These are phyloP conservation scores for Mustela nigripes DNA, from an alignment of 2,113 vertebrate species.

Conservation along the genomic window DNA sequence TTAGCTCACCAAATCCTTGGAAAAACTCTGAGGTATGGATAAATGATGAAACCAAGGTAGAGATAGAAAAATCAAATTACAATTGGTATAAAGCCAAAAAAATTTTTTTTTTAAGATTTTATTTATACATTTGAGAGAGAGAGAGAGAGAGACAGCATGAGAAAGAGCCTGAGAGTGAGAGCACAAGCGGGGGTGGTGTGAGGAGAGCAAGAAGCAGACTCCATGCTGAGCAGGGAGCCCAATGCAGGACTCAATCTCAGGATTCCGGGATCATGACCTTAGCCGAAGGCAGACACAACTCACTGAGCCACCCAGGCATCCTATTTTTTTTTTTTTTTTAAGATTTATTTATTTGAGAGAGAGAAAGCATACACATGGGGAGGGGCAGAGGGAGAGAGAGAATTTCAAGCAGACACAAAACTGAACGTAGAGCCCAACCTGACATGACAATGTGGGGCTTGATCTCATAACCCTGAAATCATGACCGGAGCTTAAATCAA, in stretches of 20 bases:
- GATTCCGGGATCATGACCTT: too few relatives aligned
- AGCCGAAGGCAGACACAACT: too few relatives aligned
- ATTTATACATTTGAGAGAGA: neutral
- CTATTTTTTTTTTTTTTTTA: neutral
- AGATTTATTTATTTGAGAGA: neutral
- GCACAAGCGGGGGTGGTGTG: too few relatives aligned
- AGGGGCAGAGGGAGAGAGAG: neutral
- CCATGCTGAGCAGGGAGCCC: neutral
- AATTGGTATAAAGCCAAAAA: neutral
- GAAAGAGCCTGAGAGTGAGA: too few relatives aligned
- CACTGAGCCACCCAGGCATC: too few relatives aligned
- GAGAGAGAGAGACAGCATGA: neutral
- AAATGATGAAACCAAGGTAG: neutral
- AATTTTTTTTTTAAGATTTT: neutral
- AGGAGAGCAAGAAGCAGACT: neutral
- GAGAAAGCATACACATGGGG: neutral
- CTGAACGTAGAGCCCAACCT: neutral
- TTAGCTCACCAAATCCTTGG: neutral
- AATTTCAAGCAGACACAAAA: neutral
- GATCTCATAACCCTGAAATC: neutral
- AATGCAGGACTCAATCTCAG: neutral
- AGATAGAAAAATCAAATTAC: neutral
- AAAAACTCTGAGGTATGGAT: neutral
- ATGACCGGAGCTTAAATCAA: neutral
- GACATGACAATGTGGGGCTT: neutral